A percentile compares a stretch with the other conserved stretches of the same genome.
Conservation (phyloP, 2,888 invertebrate species). For the Aleiodes alternator region DNA sequence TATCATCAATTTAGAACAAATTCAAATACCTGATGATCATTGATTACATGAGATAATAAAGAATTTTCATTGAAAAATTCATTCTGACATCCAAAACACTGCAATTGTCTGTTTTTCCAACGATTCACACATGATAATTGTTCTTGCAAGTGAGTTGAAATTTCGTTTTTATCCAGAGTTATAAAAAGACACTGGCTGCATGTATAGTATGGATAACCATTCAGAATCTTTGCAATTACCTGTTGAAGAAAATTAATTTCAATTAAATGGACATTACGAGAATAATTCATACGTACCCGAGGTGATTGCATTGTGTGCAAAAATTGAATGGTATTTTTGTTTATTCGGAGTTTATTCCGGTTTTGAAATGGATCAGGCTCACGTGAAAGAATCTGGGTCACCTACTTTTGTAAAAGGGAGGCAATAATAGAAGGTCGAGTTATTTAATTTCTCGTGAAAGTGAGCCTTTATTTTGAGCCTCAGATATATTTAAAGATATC, state of each 20-base stretch:
- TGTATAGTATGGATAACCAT: slow-evolving; percentile 69
- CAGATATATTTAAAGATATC: too few relatives aligned
- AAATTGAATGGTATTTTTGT: neutral
- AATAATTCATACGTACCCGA: neutral
- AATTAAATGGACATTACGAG: neutral
- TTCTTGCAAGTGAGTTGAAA: slow-evolving; percentile 77
- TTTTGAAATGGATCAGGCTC: too few relatives aligned
- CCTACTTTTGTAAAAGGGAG: too few relatives aligned
- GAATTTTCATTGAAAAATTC: slow-evolving; percentile 81
- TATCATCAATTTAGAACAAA: slow-evolving; percentile 70
- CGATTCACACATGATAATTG: slow-evolving; percentile 76
- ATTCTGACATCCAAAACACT: slow-evolving; percentile 83
- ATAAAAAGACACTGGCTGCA: slow-evolving; percentile 79
- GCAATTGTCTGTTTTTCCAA: slow-evolving; percentile 75
- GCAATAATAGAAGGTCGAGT: too few relatives aligned
- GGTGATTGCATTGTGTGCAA: neutral
- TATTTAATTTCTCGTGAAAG: too few relatives aligned
- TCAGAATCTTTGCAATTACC: neutral
- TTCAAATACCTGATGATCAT: slow-evolving; percentile 81
- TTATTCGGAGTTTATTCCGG: too few relatives aligned
- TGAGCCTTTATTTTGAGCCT: too few relatives aligned
- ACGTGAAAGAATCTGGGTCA: too few relatives aligned
- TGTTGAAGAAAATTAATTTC: neutral
- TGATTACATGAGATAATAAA: slow-evolving; percentile 80
- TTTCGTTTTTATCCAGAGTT: slow-evolving; percentile 77